These are phyloP conservation scores for Nyctereutes procyonoides DNA, from an alignment of 2,113 vertebrate species.

Conservation along the genomic window DNA sequence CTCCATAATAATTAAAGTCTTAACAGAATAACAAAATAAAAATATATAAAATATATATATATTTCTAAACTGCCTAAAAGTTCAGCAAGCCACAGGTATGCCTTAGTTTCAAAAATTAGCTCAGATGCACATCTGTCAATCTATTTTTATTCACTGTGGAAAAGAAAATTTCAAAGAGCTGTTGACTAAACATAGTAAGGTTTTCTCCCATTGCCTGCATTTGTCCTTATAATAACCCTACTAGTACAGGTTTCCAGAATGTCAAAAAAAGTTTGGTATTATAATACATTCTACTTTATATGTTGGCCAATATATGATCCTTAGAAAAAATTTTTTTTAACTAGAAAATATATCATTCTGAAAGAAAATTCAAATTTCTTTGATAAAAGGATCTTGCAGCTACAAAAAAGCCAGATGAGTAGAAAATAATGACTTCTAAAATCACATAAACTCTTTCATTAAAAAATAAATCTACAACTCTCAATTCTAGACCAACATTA, in stretches of 20 bases:
- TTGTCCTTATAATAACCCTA: background rate
- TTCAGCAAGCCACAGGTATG: background rate
- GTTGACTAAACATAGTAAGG: slow-evolving; percentile 18
- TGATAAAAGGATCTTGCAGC: background rate
- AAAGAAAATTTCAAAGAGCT: slow-evolving; percentile 63
- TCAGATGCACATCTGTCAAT: slow-evolving; percentile 33
- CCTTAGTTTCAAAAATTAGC: slow-evolving; percentile 57
- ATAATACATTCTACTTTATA: background rate
- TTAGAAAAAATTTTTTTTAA: background rate
- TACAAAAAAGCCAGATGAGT: background rate
- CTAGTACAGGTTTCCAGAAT: slow-evolving; percentile 8
- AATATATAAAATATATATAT: background rate
- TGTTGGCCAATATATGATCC: background rate
- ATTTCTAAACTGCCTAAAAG: background rate
- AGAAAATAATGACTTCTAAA: background rate
- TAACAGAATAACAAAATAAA: background rate
- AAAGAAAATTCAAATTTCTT: slow-evolving; percentile 14
- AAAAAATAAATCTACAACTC: slow-evolving; percentile 22
- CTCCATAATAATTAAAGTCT: background rate
- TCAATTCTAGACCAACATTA: background rate
- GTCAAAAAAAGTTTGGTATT: slow-evolving; percentile 41
- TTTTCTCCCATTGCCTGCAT: background rate
- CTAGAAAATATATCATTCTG: background rate
- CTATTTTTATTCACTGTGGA: slow-evolving; percentile 7
- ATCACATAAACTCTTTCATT: background rate